Percentiles rank a stretch among this genome's conserved stretches.
Conservation (phyloP, 2,113 vertebrate genomes). For the Myxocyprinus asiaticus region DNA sequence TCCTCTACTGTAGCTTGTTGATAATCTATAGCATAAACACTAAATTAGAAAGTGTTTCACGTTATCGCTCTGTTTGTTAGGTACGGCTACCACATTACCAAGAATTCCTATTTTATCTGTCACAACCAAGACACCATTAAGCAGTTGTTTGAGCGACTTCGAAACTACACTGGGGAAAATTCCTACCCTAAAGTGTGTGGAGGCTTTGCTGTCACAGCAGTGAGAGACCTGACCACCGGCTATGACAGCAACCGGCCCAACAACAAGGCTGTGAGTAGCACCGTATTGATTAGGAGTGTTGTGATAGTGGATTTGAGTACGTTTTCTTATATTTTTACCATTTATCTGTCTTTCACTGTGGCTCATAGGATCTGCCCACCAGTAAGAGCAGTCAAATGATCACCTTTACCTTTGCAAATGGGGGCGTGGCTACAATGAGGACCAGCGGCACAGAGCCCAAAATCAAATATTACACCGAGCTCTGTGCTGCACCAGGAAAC, state of each 20-base stretch:
- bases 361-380: slow-evolving; percentile 87
- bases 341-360: background rate
- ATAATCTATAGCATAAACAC: too few species aligned
- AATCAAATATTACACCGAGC: slow-evolving; percentile 96
- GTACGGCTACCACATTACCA: slow-evolving; percentile 93
- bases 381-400: slow-evolving; percentile 97
- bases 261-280: slow-evolving; percentile 85
- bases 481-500: slow-evolving; percentile 92
- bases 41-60: too few species aligned
- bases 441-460: slow-evolving; percentile 97
- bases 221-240: slow-evolving; percentile 92
- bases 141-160: slow-evolving; percentile 85
- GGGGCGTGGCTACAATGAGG: slow-evolving; percentile 93
- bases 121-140: slow-evolving; percentile 84
- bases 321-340: background rate
- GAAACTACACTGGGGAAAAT: slow-evolving; percentile 81
- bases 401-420: slow-evolving; percentile 92
- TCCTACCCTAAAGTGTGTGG: slow-evolving; percentile 87
- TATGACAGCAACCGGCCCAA: slow-evolving; percentile 87
- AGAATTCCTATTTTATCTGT: slow-evolving; percentile 96
- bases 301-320: too few species aligned
- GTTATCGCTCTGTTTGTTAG: slow-evolving; percentile 62
- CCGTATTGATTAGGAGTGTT: background rate
- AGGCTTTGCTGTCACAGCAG: slow-evolving; percentile 79
- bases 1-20: too few species aligned